Evolutionary conservation across 2,797 vertebrate genomes (phyloP), one percentile per base, ranked within the genome.

Genomic region (Gymnocypris eckloni): DNA sequence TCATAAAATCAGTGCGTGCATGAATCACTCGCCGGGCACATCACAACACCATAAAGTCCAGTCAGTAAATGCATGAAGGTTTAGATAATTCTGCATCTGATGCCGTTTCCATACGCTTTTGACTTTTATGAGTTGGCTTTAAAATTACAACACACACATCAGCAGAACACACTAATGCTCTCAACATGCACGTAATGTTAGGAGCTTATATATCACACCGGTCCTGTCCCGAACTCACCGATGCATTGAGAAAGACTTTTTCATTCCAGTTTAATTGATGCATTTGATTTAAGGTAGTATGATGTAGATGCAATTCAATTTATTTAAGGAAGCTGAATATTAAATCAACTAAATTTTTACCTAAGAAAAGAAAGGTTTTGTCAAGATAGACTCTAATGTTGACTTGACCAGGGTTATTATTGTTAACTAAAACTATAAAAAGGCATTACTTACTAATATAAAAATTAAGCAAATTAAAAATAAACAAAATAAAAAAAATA

Each of bases 1-100:
- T 81, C 77, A 78, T 87, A 84, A 85, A 87, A n/a, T 86, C 83
- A 66, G 37, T n/a, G 88, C 4, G 39, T 79, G 18, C 33, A 86
- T 73, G 41, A 86, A 88, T 72, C 75, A 77, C 86, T 79, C 66
- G 71, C 39, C 78, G 50, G 87, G 81, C 28, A 54, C 66, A 48
- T 71, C 66, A 71, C 4, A 81, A 28, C 79, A 54, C 70, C 54
- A 61, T 61, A 15, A 73, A 73, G 69, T 4, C 33, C 50, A 28
- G 10, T 2, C 25, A 56, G 56, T 25, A 10, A 28, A 45, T 18
- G 39, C 18, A 13, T 25, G 54, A 61, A 10, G 7, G 43, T 37
- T 39, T 15, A 7, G 59, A 10, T 43, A 45, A 61, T 79, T 45
- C 56, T 79, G 56, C 56, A 28, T 45, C 39, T 64, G 43, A 48